Evolutionary conservation across 2,888 invertebrate species (phyloP).

Genomic region (Rhagonycha lutea): DNA sequence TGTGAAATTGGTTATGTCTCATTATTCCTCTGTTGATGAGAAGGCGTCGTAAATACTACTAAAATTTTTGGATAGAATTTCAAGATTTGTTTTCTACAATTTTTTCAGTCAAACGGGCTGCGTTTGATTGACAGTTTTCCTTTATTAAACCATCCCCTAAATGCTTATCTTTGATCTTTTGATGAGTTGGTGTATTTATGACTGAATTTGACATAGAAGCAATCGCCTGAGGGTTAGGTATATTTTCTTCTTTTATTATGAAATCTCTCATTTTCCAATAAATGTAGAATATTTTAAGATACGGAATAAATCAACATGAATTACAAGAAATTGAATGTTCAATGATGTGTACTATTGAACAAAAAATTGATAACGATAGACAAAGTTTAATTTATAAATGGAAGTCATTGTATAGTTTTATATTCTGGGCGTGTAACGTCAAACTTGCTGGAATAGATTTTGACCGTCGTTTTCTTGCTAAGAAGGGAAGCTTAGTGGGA

Average conservation of each 20-base stretch:
- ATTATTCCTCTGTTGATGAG: no score
- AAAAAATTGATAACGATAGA: neutral
- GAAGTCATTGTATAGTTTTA: neutral
- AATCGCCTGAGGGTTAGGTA: neutral
- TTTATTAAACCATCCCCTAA: neutral
- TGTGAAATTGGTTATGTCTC: no score
- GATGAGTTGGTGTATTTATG: neutral
- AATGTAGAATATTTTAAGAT: neutral
- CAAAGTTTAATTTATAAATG: neutral
- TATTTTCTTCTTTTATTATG: neutral
- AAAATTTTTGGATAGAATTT: neutral
- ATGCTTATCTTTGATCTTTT: neutral
- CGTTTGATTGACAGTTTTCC: neutral
- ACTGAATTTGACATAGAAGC: neutral
- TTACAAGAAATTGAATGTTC: neutral
- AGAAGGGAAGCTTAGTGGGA: slow-evolving; percentile 22
- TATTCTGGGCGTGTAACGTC: neutral
- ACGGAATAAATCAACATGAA: neutral
- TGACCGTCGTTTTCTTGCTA: slow-evolving; percentile 12
- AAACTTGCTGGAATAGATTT: slow-evolving; percentile 15
- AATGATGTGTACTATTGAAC: neutral
- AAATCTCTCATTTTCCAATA: neutral
- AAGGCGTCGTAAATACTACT: no score
- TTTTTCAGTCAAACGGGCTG: neutral
- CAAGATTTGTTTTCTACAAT: neutral